Percentiles rank a stretch among this genome's conserved stretches.
Conservation (phyloP, 1,140 invertebrate species). For the Eumeta japonica region DNA sequence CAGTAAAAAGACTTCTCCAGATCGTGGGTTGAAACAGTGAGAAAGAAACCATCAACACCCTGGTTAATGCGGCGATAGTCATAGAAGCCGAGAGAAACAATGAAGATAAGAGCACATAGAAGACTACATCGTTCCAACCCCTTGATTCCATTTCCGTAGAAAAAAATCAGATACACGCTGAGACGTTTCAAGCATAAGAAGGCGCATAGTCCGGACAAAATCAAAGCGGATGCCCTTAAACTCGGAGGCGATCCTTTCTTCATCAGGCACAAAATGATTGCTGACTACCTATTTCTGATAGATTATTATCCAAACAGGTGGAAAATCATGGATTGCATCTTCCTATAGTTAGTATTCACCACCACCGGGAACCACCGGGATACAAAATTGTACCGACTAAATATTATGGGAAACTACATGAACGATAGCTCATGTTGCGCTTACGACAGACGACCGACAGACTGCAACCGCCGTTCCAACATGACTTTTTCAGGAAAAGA, state of each 20-base stretch:
- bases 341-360: constrained; percentile 7
- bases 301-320: constrained; percentile 7
- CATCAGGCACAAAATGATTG: not conserved
- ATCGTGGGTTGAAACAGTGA: not conserved
- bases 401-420: constrained; percentile 8
- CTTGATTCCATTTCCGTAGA: not conserved
- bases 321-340: constrained; percentile 8
- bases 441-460: no score
- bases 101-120: constrained; percentile 1
- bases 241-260: constrained; percentile 3
- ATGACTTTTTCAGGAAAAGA: constrained; percentile 2
- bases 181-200: constrained; percentile 7
- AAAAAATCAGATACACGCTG: constrained; percentile 1
- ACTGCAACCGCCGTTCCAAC: no score
- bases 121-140: constrained; percentile 6
- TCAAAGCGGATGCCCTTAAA: no score
- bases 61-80: constrained; percentile 6
- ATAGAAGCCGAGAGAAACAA: not conserved
- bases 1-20: not conserved
- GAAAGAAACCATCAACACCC: no score
- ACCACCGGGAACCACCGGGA: not conserved
- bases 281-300: constrained; percentile 2
- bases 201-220: constrained; percentile 4
- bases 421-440: no score
- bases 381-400: constrained; percentile 5